phyloP scores from a whole-genome alignment of 2,113 vertebrate genomes.

The Falcunculus frontatus region DNA sequence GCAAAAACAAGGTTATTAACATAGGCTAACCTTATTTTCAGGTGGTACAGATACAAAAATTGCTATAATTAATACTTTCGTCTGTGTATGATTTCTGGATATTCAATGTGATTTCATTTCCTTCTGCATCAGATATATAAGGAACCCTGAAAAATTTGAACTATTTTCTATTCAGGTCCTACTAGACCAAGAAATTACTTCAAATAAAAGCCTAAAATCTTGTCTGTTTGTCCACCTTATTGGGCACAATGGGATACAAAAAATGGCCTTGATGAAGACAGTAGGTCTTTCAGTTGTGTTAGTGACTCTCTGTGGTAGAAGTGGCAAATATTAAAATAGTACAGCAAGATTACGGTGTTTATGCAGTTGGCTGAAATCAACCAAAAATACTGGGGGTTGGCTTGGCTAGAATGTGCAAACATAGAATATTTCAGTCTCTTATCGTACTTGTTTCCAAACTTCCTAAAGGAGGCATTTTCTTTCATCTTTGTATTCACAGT shows the following conservation, averaged over 20 bases:
- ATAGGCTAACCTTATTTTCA: background rate
- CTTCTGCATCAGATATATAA: background rate
- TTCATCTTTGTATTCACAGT: background rate
- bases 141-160: background rate
- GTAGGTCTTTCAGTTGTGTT: background rate
- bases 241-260: background rate
- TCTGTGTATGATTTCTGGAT: background rate
- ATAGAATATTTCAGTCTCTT: background rate
- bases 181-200: background rate
- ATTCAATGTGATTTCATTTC: background rate
- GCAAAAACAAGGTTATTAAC: background rate
- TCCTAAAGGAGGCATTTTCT: background rate
- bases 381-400: background rate
- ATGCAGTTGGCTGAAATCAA: background rate
- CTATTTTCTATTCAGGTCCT: background rate
- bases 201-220: background rate
- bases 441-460: background rate
- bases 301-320: background rate
- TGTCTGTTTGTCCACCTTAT: accelerated
- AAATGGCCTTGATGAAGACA: background rate
- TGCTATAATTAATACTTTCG: background rate
- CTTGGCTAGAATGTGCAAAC: background rate
- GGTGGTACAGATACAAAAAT: background rate
- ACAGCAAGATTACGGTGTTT: background rate
- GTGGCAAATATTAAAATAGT: background rate